A percentile compares a stretch with the other conserved stretches of the same genome.
Conservation (phyloP, 92 coral and sea anemone species). For the Heliopora coerulea region DNA sequence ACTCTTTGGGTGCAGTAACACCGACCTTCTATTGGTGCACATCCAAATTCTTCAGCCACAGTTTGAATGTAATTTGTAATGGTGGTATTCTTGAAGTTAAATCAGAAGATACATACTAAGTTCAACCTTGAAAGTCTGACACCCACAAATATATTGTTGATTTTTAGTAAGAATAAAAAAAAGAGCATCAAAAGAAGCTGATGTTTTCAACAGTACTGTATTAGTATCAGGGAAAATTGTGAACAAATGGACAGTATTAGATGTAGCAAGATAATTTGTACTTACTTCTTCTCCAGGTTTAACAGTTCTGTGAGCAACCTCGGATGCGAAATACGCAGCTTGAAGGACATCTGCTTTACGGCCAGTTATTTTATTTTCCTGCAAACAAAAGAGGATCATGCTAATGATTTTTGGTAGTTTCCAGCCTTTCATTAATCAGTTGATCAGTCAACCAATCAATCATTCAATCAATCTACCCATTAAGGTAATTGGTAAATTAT, state of each 20-base stretch:
- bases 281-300: constrained; percentile 86
- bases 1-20: too few species aligned
- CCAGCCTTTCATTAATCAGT: too few species aligned
- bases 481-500: too few species aligned
- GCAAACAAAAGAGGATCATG: neutral
- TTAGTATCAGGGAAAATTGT: neutral
- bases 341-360: constrained; percentile 91
- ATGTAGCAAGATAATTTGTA: neutral
- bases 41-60: constrained; percentile 82
- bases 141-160: too few species aligned
- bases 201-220: too few species aligned
- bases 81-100: constrained; percentile 59
- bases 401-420: too few species aligned
- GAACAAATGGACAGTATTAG: neutral
- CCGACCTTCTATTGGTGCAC: constrained; percentile 97
- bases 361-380: constrained; percentile 94
- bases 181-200: too few species aligned
- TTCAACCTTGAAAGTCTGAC: neutral
- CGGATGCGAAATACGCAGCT: constrained; percentile 92
- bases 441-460: too few species aligned
- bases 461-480: too few species aligned
- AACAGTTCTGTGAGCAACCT: constrained; percentile 82
- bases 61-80: constrained; percentile 87
- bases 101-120: neutral
- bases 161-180: too few species aligned